A percentile compares a stretch with the other conserved stretches of the same genome.
phyloP scores from a whole-genome alignment of 2,888 invertebrate genomes.

The Acleris holmiana region DNA sequence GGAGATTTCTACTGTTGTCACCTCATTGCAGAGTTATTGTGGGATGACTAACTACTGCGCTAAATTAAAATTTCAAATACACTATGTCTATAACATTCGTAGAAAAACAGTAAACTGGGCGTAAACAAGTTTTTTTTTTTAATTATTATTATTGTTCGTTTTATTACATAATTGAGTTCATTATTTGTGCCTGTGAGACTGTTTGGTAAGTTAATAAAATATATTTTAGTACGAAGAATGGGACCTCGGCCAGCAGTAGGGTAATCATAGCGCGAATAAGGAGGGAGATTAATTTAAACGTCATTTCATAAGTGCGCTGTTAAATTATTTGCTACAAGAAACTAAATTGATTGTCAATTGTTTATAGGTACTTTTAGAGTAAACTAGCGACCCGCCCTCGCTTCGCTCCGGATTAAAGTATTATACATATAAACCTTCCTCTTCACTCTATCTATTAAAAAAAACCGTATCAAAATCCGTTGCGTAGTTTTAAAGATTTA shows the following conservation, averaged over 20 bases:
- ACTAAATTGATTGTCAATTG: constrained; percentile 5
- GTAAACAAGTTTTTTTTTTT: constrained; percentile 29
- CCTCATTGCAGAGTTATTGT: too few species aligned
- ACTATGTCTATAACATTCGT: constrained; percentile 25
- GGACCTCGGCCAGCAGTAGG: constrained; percentile 16
- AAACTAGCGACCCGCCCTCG: too few species aligned
- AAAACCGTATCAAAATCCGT: too few species aligned
- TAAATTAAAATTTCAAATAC: constrained; percentile 9
- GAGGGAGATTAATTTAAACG: constrained; percentile 12
- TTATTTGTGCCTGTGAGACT: constrained; percentile 21
- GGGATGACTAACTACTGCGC: constrained; percentile 6
- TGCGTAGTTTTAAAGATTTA: too few species aligned
- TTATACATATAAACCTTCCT: too few species aligned
- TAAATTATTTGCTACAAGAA: neutral
- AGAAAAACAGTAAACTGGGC: constrained; percentile 21
- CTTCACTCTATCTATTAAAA: too few species aligned
- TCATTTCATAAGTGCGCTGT: constrained; percentile 2
- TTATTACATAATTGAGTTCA: constrained; percentile 24
- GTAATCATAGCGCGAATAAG: constrained; percentile 25
- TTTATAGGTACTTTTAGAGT: too few species aligned
- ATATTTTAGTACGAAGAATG: constrained; percentile 23
- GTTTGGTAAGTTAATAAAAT: constrained; percentile 26
- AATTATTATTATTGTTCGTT: constrained; percentile 23
- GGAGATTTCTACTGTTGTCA: too few species aligned
- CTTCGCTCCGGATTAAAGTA: too few species aligned